Evolutionary conservation across 2,113 vertebrate species (phyloP).

Genomic region (Solenodon paradoxus): DNA sequence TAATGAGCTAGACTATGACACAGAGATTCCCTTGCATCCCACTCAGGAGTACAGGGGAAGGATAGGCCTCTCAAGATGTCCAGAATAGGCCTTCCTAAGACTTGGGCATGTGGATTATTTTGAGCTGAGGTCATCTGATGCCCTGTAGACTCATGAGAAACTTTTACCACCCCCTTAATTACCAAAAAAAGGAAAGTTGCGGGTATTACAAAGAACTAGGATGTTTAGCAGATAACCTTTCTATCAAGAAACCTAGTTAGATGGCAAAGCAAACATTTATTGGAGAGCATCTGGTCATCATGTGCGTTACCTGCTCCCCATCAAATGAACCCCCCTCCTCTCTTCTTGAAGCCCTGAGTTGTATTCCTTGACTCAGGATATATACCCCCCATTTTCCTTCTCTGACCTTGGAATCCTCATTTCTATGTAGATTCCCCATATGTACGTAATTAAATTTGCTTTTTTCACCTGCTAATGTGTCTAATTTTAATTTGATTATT

Average conservation of each 20-base stretch:
- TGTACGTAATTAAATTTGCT: background rate
- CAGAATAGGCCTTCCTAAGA: background rate
- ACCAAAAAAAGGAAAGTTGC: background rate
- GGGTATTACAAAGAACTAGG: background rate
- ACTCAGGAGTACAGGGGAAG: background rate
- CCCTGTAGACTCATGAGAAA: background rate
- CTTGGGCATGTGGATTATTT: background rate
- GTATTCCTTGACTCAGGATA: background rate
- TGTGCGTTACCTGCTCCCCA: background rate
- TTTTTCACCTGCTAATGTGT: background rate
- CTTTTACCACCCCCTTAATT: background rate
- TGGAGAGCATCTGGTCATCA: background rate
- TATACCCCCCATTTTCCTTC: background rate
- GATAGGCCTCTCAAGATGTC: background rate
- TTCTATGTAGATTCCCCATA: background rate
- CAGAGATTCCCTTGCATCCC: rapidly evolving
- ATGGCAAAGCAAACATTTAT: background rate
- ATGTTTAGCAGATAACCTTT: background rate
- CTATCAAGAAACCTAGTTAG: background rate
- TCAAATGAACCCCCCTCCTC: background rate
- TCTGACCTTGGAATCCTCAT: background rate
- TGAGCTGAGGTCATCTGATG: too few relatives aligned
- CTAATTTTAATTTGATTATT: background rate
- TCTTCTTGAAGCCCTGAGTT: background rate
- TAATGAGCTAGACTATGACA: background rate